Conservation (phyloP, 2,888 invertebrate species). For the Ormyrus labotus region DNA sequence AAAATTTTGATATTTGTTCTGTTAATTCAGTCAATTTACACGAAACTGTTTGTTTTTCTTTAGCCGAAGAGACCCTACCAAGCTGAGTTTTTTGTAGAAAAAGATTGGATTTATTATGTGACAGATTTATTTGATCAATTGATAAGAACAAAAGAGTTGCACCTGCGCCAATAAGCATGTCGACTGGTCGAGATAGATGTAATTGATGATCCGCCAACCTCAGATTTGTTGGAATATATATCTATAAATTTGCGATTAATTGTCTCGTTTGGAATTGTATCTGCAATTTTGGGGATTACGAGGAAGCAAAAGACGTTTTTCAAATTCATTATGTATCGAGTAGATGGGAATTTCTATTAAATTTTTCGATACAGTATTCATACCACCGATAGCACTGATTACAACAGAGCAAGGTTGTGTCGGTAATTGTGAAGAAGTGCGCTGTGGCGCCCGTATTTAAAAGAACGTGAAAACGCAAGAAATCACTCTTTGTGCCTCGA, state of each 20-base stretch:
- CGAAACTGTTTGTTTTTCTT: neutral
- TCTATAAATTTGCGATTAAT: too few relatives aligned
- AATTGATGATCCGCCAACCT: too few relatives aligned
- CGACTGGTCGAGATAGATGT: too few relatives aligned
- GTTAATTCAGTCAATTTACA: constrained; percentile 8
- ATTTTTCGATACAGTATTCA: neutral
- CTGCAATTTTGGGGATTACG: constrained; percentile 21
- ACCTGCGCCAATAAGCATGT: too few relatives aligned
- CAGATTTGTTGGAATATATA: too few relatives aligned
- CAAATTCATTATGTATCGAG: neutral
- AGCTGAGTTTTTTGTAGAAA: constrained; percentile 57
- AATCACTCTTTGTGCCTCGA: constrained; percentile 35
- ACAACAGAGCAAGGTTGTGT: constrained; percentile 9
- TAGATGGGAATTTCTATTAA: neutral
- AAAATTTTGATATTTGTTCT: neutral
- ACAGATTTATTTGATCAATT: neutral
- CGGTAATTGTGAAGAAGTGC: constrained; percentile 55
- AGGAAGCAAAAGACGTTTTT: constrained; percentile 6
- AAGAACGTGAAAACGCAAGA: constrained; percentile 47
- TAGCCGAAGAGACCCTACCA: constrained; percentile 47
- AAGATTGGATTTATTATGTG: neutral
- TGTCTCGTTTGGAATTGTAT: too few relatives aligned
- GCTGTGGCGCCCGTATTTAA: constrained; percentile 56
- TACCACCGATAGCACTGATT: neutral
- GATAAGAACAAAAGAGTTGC: neutral